Evolutionary conservation across 2,888 invertebrate genomes (phyloP).

Genomic region (Steromphala cineraria): DNA sequence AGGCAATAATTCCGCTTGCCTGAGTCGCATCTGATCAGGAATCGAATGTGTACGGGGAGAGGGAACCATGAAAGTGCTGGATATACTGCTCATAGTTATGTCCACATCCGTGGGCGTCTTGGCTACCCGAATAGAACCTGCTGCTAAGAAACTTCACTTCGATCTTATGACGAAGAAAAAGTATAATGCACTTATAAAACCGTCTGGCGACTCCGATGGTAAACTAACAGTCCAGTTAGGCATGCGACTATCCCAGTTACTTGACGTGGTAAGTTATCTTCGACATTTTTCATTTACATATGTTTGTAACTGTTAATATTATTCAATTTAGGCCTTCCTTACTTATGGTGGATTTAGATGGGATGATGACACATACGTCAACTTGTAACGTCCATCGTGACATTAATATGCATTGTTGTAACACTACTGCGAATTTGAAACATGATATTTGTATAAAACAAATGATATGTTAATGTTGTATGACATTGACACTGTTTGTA

Average conservation of each 20-base stretch:
- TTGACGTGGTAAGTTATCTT: conserved; percentile 91
- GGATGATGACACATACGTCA: not conserved
- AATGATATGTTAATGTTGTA: no score
- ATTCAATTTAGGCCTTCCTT: not conserved
- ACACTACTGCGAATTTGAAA: not conserved
- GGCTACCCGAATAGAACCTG: conserved; percentile 79
- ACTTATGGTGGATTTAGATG: not conserved
- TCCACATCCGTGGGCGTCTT: not conserved
- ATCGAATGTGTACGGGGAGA: not conserved
- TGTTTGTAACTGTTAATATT: not conserved
- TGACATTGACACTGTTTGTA: no score
- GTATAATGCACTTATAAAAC: conserved; percentile 92
- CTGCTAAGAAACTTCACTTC: conserved; percentile 95
- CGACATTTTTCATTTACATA: not conserved
- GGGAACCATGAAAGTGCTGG: not conserved
- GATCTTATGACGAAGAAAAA: conserved; percentile 89
- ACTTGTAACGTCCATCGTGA: not conserved
- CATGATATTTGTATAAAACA: no score
- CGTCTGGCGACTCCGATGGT: conserved; percentile 90
- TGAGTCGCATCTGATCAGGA: not conserved
- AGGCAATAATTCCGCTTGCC: conserved; percentile 2
- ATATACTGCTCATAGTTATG: not conserved
- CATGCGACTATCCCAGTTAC: conserved; percentile 93
- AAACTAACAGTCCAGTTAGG: conserved; percentile 95
- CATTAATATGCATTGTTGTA: not conserved